Evolutionary conservation across 2,888 invertebrate species (phyloP).

Genomic region (Malacosoma neustria): DNA sequence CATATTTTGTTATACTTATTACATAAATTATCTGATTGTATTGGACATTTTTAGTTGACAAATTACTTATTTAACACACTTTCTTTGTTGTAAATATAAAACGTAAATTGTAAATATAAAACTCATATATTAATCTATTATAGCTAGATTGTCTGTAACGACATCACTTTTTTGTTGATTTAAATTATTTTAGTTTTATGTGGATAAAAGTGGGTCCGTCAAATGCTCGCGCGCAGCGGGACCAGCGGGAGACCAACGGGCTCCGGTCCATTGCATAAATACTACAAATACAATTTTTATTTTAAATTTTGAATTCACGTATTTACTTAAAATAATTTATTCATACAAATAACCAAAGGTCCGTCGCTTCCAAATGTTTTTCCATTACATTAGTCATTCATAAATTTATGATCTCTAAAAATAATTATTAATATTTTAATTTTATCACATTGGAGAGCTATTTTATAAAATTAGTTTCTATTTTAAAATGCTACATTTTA

Average conservation of each 20-base stretch:
- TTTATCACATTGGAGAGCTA: neutral
- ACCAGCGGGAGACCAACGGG: conserved; percentile 44
- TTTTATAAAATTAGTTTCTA: neutral
- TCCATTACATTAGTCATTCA: neutral
- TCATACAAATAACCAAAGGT: conserved; percentile 7
- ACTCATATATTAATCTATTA: conserved; percentile 35
- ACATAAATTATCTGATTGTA: neutral
- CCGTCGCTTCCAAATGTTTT: conserved; percentile 1
- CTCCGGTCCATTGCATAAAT: conserved; percentile 45
- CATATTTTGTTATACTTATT: too few species aligned
- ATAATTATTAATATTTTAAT: neutral
- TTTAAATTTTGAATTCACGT: conserved; percentile 35
- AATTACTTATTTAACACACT: neutral
- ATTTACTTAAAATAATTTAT: conserved; percentile 29
- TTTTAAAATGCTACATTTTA: neutral
- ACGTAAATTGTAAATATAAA: conserved; percentile 15
- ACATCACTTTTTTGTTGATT: conserved; percentile 31
- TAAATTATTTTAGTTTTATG: conserved; percentile 57
- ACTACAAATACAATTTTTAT: conserved; percentile 53
- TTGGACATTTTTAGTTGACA: neutral
- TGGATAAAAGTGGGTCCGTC: conserved; percentile 47
- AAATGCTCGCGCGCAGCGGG: conserved; percentile 39
- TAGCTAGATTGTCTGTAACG: conserved; percentile 37
- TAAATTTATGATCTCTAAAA: neutral
- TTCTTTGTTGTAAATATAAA: neutral